Percentiles rank a stretch among this genome's conserved stretches.
These are phyloP conservation scores for Galeruca laticollis DNA, from an alignment of 2,888 invertebrate species.

Conservation along the genomic window DNA sequence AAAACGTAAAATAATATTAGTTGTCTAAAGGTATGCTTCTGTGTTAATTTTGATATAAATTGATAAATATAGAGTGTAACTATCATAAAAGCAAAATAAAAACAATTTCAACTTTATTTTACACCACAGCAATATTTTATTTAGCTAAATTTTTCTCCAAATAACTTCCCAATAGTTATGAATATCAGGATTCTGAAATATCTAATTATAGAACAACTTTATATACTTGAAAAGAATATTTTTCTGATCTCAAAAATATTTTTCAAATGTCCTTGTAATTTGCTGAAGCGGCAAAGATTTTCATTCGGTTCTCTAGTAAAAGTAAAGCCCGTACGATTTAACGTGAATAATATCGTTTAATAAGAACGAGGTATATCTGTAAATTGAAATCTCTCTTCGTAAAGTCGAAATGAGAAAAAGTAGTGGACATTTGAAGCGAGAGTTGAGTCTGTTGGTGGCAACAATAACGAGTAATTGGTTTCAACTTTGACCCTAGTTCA, in stretches of 20 bases:
- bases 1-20: too few species aligned
- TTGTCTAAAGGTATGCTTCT: too few species aligned
- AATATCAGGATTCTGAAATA: too few species aligned
- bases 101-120: too few species aligned
- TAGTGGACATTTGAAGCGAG: slow-evolving; percentile 58
- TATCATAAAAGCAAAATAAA: too few species aligned
- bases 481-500: slow-evolving; percentile 64
- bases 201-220: too few species aligned
- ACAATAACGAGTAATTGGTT: slow-evolving; percentile 66
- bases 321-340: slow-evolving; percentile 29
- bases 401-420: slow-evolving; percentile 48
- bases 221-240: background rate
- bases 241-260: background rate
- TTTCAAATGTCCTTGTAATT: background rate
- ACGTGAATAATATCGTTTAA: slow-evolving; percentile 45
- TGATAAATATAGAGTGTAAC: too few species aligned
- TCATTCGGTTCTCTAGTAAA: slow-evolving; percentile 5
- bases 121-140: too few species aligned
- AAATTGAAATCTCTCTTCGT: slow-evolving; percentile 64
- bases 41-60: too few species aligned
- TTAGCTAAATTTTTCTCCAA: too few species aligned
- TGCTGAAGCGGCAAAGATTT: slow-evolving; percentile 14
- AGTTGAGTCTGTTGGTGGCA: slow-evolving; percentile 63
- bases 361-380: slow-evolving; percentile 48
- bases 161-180: too few species aligned